These are phyloP conservation scores for Pelosia muscerda DNA, from an alignment of 2,888 invertebrate genomes.

Conservation along the genomic window DNA sequence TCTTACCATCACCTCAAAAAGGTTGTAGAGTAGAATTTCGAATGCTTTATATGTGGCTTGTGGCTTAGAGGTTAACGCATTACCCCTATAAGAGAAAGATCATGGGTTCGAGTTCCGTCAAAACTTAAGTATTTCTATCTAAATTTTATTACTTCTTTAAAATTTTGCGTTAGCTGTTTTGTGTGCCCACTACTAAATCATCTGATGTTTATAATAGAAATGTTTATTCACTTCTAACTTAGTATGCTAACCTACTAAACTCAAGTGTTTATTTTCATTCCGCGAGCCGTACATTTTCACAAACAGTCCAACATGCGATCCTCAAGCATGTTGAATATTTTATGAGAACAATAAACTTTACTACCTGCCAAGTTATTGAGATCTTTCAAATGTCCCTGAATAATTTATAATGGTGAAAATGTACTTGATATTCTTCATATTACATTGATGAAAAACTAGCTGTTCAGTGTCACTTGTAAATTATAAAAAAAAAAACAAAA, in stretches of 20 bases:
- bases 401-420: slow-evolving; percentile 5
- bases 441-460: not conserved
- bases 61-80: too few species aligned
- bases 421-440: not conserved
- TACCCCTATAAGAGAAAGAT: too few species aligned
- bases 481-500: not conserved
- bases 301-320: slow-evolving; percentile 25
- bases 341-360: slow-evolving; percentile 19
- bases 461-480: not conserved
- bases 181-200: not conserved
- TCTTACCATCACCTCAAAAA: too few species aligned
- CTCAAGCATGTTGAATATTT: slow-evolving; percentile 19
- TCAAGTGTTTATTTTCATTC: slow-evolving; percentile 32
- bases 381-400: slow-evolving; percentile 15
- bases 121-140: too few species aligned
- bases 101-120: too few species aligned
- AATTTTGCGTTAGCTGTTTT: not conserved
- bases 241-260: slow-evolving; percentile 1
- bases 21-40: too few species aligned
- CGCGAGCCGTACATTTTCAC: slow-evolving; percentile 10
- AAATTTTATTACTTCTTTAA: not conserved
- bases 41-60: too few species aligned
- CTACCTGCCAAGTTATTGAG: slow-evolving; percentile 8
- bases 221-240: not conserved
- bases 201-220: not conserved